Evolutionary conservation across 2,113 vertebrate species (phyloP), one percentile per base, ranked within the genome.

Genomic region (Antechinus flavipes): DNA sequence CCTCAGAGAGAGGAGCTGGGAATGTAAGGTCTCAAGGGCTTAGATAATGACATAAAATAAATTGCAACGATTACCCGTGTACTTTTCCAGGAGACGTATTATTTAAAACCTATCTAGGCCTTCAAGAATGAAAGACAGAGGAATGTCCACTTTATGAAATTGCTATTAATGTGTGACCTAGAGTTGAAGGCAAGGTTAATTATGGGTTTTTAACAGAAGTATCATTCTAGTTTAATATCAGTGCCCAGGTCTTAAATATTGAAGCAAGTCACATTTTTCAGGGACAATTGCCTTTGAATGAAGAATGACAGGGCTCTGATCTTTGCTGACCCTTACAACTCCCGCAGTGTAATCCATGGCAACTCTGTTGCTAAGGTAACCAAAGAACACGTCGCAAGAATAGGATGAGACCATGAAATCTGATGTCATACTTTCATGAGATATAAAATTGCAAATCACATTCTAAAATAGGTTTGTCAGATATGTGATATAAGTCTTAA

Each of bases 211-310:
- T 99, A 99, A 98, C 99, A 93, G 90, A 98, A 99, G 98, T 98
- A 99, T 98, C 98, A 97, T 98, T 99, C 98, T 98, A 96, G 97
- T 97, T 99, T 99, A 99, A 99, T 99, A 99, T 99, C 98, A 98
- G 98, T 97, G 97, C 98, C 98, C 96, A 96, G 98, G 98, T 98
- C 98, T 98, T 98, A 98, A 99, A 99, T 99, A 99, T 99, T 99
- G 98, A 99, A 98, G 98, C 98, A 98, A 98, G 98, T 98, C 97
- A 98, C 98, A 99, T 98, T 99, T 99, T 99, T 98, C 98, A 98
- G 98, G 98, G 98, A 99, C 99, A 99, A 99, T 99, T 99, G 99
- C 99, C 98, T 99, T 99, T 99, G 99, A 99, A 99, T 99, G 99
- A 99, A 99, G 98, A 99, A 98, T 99, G 98, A 98, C 98, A 97